Base-by-base conservation (phyloP, 2,113 vertebrate species). In the Sphaerodactylus townsendi region DNA sequence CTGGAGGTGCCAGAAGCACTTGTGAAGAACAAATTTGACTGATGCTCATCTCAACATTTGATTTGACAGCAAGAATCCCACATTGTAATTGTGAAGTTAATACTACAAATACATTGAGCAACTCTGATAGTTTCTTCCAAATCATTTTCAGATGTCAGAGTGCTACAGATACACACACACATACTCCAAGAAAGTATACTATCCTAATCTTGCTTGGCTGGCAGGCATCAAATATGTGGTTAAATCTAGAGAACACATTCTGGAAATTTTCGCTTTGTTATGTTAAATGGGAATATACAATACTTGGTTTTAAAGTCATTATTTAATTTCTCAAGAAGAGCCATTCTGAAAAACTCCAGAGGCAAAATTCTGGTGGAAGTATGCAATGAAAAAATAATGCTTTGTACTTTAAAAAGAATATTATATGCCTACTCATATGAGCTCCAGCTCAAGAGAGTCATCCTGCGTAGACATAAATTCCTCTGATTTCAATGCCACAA, bases 21-120 rank as follows among this genome's bases (percentile, higher is more conserved):
- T 89, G 28, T 50, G 64, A 90, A 82, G 19, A 48, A 46, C 44
- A 41, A 62, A 73, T 82, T 73, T 73, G 50, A 33, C 44, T 85
- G 77, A 84, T 86, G 79, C 86, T 87, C 75, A 87, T 88, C 25
- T 73, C 39, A 56, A 25, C 25, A 33, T 70, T 77, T 72, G 5
- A 83, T 85, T 79, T 90, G 6, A 76, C 68, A 84, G 70, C 25
- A 89, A 79, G 86, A 87, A n/a, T 41, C 4, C 78, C 82, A 85
- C 77, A 84, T 37, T 81, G 41, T 81, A 53, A 0, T 1, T 88
- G 19, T 10, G 56, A 41, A 39, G 25, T 48, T 64, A 10, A 39
- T 85, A 82, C 79, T 75, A 13, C 11, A 84, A 85, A 85, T 72
- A 33, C 0, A 41, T 21, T 28, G 46, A 70, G 66, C 44, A 37